A percentile compares a stretch with the other conserved stretches of the same genome.
Evolutionary conservation across 2,797 vertebrate species (phyloP).

Genomic region (Pempheris klunzingeri): DNA sequence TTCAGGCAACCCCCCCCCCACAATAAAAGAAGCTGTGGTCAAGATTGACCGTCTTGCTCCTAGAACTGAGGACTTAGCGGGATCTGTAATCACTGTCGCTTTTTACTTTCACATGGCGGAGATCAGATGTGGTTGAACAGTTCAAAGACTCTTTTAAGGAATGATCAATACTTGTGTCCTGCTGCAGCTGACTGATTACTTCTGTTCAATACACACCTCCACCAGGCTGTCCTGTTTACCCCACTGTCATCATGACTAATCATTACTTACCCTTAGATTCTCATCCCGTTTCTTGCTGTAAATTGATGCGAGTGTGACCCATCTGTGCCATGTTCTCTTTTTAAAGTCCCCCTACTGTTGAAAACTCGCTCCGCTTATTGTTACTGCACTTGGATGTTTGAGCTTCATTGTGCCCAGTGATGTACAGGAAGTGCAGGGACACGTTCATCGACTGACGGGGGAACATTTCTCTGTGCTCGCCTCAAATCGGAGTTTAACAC

Average conservation of each 20-base stretch:
- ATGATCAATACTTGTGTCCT: neutral
- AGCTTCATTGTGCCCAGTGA: neutral
- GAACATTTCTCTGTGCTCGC: neutral
- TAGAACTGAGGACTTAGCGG: slow-evolving; percentile 12
- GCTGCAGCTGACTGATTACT: slow-evolving; percentile 32
- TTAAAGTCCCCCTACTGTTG: neutral
- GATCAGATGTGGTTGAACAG: slow-evolving; percentile 33
- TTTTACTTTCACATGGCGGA: slow-evolving; percentile 12
- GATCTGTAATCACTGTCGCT: slow-evolving; percentile 43
- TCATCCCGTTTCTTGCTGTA: slow-evolving; percentile 3
- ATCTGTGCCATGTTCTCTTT: slow-evolving; percentile 8
- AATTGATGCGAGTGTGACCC: neutral
- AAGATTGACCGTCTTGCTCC: slow-evolving; percentile 25
- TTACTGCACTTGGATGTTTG: neutral
- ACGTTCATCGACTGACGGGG: neutral
- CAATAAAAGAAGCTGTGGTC: slow-evolving; percentile 39
- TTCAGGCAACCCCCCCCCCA: neutral
- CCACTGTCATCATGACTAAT: slow-evolving; percentile 22
- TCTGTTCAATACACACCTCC: slow-evolving; percentile 32
- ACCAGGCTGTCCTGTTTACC: slow-evolving; percentile 37
- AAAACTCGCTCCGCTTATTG: neutral
- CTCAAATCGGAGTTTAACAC: neutral
- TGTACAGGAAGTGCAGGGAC: neutral
- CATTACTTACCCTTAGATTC: neutral
- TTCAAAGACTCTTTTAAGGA: slow-evolving; percentile 4